Percentiles rank a stretch among this genome's conserved stretches.
phyloP scores from a whole-genome alignment of 2,113 vertebrate genomes.

The Sakesphorus luctuosus region DNA sequence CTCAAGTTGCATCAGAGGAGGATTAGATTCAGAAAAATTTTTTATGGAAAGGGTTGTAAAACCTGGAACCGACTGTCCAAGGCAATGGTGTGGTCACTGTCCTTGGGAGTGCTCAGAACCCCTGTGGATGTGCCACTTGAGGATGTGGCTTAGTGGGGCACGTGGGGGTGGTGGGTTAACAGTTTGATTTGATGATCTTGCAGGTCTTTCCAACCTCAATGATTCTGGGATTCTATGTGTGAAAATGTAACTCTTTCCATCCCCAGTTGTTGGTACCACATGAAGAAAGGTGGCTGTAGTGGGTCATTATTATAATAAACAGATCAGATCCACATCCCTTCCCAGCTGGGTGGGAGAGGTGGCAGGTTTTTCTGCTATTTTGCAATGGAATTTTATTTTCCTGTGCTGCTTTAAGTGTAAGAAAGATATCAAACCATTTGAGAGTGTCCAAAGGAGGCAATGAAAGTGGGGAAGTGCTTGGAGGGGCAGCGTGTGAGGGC shows the following conservation, averaged over 20 bases:
- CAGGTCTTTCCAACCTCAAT: background rate
- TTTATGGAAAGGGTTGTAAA: too few relatives aligned
- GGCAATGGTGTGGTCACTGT: background rate
- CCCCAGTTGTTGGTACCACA: background rate
- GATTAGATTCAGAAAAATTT: background rate
- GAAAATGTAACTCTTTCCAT: too few relatives aligned
- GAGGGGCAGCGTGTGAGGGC: background rate
- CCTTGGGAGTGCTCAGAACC: background rate
- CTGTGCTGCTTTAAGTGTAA: background rate
- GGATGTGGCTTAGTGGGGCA: background rate
- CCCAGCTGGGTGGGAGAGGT: background rate
- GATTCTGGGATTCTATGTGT: too few relatives aligned
- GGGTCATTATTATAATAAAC: accelerated
- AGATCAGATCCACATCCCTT: background rate
- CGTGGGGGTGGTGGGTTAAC: background rate
- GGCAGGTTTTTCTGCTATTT: background rate
- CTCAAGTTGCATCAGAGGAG: background rate
- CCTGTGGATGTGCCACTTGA: accelerated
- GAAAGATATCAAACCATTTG: background rate
- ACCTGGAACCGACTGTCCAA: background rate
- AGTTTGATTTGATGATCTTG: background rate
- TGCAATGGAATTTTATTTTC: accelerated
- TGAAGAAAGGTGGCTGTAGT: background rate
- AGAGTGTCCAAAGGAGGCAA: background rate
- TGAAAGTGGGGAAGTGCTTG: background rate